Evolutionary conservation across 2,113 vertebrate genomes (phyloP).

Genomic region (Myodes glareolus): DNA sequence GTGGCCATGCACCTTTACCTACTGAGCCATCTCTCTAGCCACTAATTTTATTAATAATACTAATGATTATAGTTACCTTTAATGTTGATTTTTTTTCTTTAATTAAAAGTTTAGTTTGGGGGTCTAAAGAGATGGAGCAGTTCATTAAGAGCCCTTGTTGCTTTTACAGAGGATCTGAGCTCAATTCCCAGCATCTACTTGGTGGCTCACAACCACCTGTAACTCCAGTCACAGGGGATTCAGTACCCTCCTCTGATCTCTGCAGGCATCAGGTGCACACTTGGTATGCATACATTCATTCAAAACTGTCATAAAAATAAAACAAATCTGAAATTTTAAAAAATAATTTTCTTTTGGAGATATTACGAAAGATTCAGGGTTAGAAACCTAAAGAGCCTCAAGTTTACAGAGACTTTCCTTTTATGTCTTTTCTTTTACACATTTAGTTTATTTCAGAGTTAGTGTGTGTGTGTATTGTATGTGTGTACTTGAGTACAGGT

Average conservation of each 20-base stretch:
- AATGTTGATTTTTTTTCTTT: conserved; percentile 60
- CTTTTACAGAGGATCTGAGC: neutral
- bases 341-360: neutral
- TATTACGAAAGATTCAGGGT: neutral
- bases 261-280: neutral
- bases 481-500: neutral
- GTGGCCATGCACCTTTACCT: neutral
- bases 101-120: neutral
- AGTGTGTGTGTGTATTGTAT: neutral
- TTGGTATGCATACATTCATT: neutral
- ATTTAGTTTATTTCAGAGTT: neutral
- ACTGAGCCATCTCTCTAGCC: neutral
- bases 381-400: neutral
- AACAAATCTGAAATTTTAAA: neutral
- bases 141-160: neutral
- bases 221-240: neutral
- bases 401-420: neutral
- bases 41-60: neutral
- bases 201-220: no score
- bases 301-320: neutral
- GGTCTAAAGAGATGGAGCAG: neutral
- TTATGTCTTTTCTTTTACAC: neutral
- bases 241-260: neutral
- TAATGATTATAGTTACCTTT: neutral
- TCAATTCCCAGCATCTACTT: neutral